Conservation (phyloP, 2,888 invertebrate genomes). For the Nemotelus nigrinus region DNA sequence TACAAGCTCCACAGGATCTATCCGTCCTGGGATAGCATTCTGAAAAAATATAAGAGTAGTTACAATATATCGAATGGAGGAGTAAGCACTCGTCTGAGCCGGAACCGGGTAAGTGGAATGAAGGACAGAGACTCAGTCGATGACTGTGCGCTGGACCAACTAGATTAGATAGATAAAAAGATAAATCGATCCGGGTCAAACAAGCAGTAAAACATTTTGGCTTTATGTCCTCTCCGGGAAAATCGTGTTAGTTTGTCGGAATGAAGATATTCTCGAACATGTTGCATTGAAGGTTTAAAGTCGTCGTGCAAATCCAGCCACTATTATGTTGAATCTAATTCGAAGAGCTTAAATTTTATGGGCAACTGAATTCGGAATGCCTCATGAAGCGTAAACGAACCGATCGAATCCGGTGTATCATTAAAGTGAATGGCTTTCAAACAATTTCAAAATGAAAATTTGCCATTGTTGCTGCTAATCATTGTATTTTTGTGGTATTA, state of each 20-base stretch:
- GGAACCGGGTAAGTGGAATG: conserved; percentile 2
- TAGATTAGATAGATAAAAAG: conserved; percentile 38
- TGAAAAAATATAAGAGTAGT: conserved; percentile 14
- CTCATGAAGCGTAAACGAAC: too few relatives aligned
- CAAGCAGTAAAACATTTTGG: conserved; percentile 39
- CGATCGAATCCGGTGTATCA: too few relatives aligned
- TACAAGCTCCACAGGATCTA: conserved; percentile 4
- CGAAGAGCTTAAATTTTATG: conserved; percentile 20
- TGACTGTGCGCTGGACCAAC: not conserved
- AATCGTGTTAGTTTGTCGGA: conserved; percentile 15
- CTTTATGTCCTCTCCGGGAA: conserved; percentile 34
- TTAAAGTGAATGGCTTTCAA: too few relatives aligned
- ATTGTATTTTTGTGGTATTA: too few relatives aligned
- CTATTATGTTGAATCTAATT: not conserved
- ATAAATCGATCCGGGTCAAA: conserved; percentile 39
- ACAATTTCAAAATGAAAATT: too few relatives aligned
- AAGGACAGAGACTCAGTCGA: conserved; percentile 8
- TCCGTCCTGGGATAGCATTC: conserved; percentile 13
- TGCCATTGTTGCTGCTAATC: too few relatives aligned
- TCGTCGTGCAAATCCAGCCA: conserved; percentile 10
- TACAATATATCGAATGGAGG: not conserved
- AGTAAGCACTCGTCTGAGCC: too few relatives aligned
- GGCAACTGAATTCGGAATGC: not conserved
- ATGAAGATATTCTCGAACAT: conserved; percentile 12
- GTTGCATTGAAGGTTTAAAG: conserved; percentile 23